phyloP scores from a whole-genome alignment of 2,113 vertebrate species.

The Chelonoidis abingdonii region DNA sequence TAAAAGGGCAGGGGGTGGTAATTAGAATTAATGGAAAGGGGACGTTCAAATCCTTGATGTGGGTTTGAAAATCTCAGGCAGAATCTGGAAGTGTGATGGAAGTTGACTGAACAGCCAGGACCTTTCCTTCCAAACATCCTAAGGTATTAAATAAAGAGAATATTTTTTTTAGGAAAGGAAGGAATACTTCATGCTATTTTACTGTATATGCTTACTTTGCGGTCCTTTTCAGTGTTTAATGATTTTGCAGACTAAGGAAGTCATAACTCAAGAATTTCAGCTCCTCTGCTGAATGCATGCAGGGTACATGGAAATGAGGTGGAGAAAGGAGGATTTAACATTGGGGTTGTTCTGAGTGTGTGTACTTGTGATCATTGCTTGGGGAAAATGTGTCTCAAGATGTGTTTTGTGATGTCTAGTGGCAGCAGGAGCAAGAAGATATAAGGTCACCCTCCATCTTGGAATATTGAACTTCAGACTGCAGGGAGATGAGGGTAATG shows the following conservation, averaged over 20 bases:
- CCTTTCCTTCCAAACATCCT: background rate
- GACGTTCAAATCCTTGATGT: background rate
- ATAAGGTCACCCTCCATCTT: background rate
- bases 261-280: fast-evolving
- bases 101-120: background rate
- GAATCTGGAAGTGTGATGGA: background rate
- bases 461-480: fast-evolving
- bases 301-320: background rate
- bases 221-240: background rate
- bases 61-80: background rate
- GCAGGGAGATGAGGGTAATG: background rate
- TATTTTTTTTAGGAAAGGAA: background rate
- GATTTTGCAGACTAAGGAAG: background rate
- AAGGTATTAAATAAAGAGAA: background rate
- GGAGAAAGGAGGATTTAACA: background rate
- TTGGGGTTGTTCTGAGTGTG: background rate
- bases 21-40: background rate
- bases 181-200: background rate
- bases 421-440: background rate
- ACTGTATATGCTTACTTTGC: background rate
- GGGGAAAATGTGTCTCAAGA: fast-evolving
- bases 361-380: background rate
- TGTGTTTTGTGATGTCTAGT: background rate
- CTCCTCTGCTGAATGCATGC: background rate
- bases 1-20: background rate